These are phyloP conservation scores for Sebastes alutus DNA, from an alignment of 2,797 vertebrate genomes.

Conservation along the genomic window DNA sequence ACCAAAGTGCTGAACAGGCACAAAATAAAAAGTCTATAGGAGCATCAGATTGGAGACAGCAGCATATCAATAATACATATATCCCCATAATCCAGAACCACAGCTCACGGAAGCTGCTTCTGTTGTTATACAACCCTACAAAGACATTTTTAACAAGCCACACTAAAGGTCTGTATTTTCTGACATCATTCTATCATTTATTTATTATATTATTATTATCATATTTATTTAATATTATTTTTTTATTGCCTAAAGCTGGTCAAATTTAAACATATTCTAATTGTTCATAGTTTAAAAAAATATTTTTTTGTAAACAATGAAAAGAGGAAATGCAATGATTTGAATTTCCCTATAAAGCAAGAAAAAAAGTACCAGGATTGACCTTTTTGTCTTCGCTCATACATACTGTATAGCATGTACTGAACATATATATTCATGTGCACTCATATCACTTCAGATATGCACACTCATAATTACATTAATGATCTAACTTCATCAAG, in stretches of 20 bases:
- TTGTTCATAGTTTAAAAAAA: neutral
- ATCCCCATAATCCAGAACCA: neutral
- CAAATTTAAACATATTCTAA: neutral
- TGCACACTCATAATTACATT: neutral
- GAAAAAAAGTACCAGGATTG: neutral
- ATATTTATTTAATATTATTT: too few relatives aligned
- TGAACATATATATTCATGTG: neutral
- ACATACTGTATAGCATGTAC: neutral
- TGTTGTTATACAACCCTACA: neutral
- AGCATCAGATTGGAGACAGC: neutral
- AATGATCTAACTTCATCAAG: neutral
- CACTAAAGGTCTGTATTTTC: neutral
- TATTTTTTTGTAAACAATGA: neutral
- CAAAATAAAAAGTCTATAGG: too few relatives aligned
- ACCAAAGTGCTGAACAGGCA: too few relatives aligned
- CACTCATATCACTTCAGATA: neutral
- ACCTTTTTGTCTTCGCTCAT: neutral
- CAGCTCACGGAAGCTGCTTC: neutral
- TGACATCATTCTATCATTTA: neutral
- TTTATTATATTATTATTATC: fast-evolving
- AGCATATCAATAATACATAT: neutral
- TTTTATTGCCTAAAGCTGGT: neutral
- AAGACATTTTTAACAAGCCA: neutral
- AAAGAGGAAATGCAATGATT: neutral
- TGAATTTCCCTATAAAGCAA: neutral